Evolutionary conservation across 2,113 vertebrate species (phyloP).

Genomic region (Charadrius vociferus): DNA sequence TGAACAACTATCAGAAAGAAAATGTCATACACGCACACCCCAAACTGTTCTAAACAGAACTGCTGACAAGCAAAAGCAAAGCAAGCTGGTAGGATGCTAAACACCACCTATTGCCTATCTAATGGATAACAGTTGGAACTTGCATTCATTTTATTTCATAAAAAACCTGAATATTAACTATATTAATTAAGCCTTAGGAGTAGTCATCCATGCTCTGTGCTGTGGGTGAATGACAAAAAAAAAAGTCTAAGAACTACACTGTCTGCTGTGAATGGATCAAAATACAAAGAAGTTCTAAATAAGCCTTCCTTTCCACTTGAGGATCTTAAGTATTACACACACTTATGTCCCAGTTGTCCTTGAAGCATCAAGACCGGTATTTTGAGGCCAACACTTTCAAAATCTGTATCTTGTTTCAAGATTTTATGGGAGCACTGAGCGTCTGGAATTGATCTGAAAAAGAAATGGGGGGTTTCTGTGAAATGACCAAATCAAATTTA

Average conservation of each 20-base stretch:
- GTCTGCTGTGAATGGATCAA: not conserved
- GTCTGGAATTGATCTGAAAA: not conserved
- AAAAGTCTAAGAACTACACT: not conserved
- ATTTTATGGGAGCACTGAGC: not conserved
- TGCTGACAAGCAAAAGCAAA: not conserved
- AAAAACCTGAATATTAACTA: not conserved
- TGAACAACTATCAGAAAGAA: not conserved
- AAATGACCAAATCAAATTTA: not conserved
- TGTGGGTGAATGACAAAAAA: not conserved
- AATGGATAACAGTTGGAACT: not conserved
- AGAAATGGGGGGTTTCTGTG: not conserved
- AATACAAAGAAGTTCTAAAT: not conserved
- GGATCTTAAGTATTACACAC: not conserved
- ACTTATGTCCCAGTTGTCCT: not conserved
- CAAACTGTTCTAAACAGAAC: not conserved
- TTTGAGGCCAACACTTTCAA: not conserved
- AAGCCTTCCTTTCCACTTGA: not conserved
- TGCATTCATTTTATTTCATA: not conserved
- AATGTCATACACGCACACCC: not conserved
- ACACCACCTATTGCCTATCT: not conserved
- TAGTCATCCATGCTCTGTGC: not conserved
- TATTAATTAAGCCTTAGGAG: not conserved
- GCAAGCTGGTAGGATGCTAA: not conserved
- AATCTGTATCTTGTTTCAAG: not conserved
- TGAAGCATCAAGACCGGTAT: not conserved